These are phyloP conservation scores for Jacana jacana DNA, from an alignment of 2,113 vertebrate genomes.

Conservation along the genomic window DNA sequence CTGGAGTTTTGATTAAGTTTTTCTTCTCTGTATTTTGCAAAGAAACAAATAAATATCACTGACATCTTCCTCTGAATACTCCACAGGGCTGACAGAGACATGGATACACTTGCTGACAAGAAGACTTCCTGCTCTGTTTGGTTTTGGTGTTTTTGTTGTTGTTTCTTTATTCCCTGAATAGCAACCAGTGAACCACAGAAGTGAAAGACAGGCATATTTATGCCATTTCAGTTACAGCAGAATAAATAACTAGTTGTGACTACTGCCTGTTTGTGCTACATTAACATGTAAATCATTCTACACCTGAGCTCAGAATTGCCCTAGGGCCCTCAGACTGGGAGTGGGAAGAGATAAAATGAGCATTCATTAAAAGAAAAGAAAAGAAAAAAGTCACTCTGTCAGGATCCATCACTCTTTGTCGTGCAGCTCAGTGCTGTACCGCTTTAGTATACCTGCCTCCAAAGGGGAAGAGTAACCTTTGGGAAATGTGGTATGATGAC, in stretches of 20 bases:
- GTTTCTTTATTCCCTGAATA: background rate
- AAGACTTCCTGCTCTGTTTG: background rate
- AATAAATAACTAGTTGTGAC: background rate
- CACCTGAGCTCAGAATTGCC: slow-evolving; percentile 8
- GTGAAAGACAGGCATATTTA: background rate
- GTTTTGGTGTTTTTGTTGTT: background rate
- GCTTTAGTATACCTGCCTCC: background rate
- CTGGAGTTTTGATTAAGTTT: background rate
- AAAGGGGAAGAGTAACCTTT: background rate
- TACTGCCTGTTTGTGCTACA: background rate
- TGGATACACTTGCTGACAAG: background rate
- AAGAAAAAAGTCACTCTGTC: background rate
- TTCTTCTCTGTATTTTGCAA: background rate
- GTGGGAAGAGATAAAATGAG: background rate
- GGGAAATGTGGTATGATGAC: background rate
- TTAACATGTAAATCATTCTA: background rate
- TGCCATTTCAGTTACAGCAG: background rate
- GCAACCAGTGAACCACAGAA: background rate
- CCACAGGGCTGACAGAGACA: background rate
- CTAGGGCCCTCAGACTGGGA: background rate
- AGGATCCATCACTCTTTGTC: background rate
- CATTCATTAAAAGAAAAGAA: background rate
- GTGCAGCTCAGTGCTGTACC: background rate
- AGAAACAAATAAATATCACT: background rate
- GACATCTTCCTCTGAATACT: background rate